phyloP scores from a whole-genome alignment of 2,113 vertebrate genomes.

The Otocyon megalotis region DNA sequence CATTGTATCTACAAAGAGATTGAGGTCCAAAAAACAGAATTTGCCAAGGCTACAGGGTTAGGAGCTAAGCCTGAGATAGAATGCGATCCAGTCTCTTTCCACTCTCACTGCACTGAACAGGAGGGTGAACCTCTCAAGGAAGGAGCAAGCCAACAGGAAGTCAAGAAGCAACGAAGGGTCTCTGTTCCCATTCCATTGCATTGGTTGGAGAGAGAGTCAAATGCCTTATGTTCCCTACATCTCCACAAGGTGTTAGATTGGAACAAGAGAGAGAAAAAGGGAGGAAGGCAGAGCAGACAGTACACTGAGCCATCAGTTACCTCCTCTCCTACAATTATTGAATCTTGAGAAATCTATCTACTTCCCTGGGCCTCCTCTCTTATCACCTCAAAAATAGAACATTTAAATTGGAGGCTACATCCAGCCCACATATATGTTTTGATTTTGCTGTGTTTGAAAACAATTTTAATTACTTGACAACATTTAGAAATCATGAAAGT shows the following conservation, averaged over 20 bases:
- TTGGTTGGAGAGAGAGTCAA: neutral
- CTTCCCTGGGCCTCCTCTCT: neutral
- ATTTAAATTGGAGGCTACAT: neutral
- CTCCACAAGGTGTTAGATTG: neutral
- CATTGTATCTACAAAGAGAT: neutral
- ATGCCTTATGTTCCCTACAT: neutral
- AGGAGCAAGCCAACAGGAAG: neutral
- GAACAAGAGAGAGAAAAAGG: neutral
- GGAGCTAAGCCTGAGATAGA: neutral
- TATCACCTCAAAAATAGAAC: neutral
- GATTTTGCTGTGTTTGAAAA: slow-evolving; percentile 1
- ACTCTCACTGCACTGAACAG: neutral
- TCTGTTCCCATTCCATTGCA: neutral
- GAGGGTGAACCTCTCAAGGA: accelerated
- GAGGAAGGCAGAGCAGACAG: neutral
- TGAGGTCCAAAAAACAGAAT: neutral
- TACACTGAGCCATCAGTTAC: neutral
- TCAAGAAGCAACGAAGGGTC: neutral
- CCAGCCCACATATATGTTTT: neutral
- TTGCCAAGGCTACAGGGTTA: neutral
- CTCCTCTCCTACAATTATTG: neutral
- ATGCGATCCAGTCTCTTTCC: neutral
- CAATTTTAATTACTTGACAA: neutral
- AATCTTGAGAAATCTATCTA: neutral
- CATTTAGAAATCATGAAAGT: neutral